These are phyloP conservation scores for Chymomyza amoena DNA, from an alignment of 2,888 invertebrate species.

Conservation along the genomic window DNA sequence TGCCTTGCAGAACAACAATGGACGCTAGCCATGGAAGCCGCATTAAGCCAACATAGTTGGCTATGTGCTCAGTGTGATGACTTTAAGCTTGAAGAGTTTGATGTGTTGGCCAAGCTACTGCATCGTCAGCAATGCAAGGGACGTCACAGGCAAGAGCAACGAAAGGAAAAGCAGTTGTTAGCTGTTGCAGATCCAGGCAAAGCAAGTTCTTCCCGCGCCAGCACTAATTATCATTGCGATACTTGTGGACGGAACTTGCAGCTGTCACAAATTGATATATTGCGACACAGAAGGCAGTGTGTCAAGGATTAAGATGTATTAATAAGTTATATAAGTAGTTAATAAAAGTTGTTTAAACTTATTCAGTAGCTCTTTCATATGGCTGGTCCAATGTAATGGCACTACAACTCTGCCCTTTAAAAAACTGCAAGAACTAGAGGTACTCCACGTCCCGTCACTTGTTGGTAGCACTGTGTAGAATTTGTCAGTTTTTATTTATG, in stretches of 20 bases:
- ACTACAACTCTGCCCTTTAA: too few species aligned
- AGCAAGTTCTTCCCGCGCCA: conserved; percentile 4
- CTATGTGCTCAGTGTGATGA: conserved; percentile 85
- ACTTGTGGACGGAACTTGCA: conserved; percentile 84
- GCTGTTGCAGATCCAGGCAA: conserved; percentile 38
- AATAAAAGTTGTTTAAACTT: too few species aligned
- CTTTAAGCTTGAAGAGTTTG: conserved; percentile 80
- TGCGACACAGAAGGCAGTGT: conserved; percentile 89
- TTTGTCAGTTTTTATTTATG: too few species aligned
- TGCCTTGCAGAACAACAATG: conserved; percentile 85
- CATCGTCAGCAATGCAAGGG: conserved; percentile 79
- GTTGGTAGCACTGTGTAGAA: too few species aligned
- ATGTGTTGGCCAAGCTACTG: conserved; percentile 85
- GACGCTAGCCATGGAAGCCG: conserved; percentile 82
- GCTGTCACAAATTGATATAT: conserved; percentile 89
- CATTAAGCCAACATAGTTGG: conserved; percentile 84
- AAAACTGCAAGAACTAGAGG: too few species aligned
- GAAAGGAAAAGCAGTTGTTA: conserved; percentile 11
- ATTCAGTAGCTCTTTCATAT: too few species aligned
- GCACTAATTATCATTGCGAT: conserved; percentile 83
- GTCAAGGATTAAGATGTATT: conserved; percentile 10
- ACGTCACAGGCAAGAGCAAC: conserved; percentile 68
- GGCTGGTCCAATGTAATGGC: too few species aligned
- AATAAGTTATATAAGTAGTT: too few species aligned
- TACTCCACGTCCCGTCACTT: too few species aligned